Percentiles rank a stretch among this genome's conserved stretches.
phyloP scores from a whole-genome alignment of 1,140 invertebrate genomes.

The Panagrolaimus sp. region DNA sequence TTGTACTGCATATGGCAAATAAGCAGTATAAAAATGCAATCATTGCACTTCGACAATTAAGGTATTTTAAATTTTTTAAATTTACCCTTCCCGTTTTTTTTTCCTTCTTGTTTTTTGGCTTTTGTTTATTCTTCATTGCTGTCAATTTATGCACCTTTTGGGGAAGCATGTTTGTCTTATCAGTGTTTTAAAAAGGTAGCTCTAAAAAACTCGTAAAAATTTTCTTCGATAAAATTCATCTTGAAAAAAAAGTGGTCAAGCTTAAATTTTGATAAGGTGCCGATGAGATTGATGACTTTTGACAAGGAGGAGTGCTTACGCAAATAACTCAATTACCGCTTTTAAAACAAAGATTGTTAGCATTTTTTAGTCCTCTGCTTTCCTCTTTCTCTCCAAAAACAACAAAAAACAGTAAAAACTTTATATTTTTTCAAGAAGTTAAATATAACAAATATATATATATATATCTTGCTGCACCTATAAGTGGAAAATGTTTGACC shows the following conservation, averaged over 20 bases:
- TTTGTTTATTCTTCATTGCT: background rate
- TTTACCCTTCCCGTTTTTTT: background rate
- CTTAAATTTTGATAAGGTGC: conserved; percentile 10
- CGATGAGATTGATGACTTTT: conserved; percentile 12
- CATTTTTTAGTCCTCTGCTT: background rate
- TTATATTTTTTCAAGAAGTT: too few relatives aligned
- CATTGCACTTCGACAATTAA: conserved; percentile 41
- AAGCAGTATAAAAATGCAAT: conserved; percentile 53
- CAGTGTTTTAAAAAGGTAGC: conserved; percentile 3
- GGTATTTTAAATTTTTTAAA: conserved; percentile 29
- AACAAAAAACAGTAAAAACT: too few relatives aligned
- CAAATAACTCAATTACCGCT: background rate
- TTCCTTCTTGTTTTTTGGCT: background rate
- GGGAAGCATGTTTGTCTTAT: conserved; percentile 2
- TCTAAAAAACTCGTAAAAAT: conserved; percentile 3
- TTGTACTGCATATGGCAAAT: conserved; percentile 56
- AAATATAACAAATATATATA: too few relatives aligned
- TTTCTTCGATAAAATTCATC: background rate
- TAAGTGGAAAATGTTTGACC: too few relatives aligned
- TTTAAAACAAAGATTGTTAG: conserved; percentile 6
- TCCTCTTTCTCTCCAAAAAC: background rate
- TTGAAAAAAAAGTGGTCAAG: too few relatives aligned
- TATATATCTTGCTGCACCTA: too few relatives aligned
- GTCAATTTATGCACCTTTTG: conserved; percentile 17
- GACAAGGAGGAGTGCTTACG: too few relatives aligned